Conservation (phyloP, 2,888 invertebrate genomes). For the Brenthis hecate region DNA sequence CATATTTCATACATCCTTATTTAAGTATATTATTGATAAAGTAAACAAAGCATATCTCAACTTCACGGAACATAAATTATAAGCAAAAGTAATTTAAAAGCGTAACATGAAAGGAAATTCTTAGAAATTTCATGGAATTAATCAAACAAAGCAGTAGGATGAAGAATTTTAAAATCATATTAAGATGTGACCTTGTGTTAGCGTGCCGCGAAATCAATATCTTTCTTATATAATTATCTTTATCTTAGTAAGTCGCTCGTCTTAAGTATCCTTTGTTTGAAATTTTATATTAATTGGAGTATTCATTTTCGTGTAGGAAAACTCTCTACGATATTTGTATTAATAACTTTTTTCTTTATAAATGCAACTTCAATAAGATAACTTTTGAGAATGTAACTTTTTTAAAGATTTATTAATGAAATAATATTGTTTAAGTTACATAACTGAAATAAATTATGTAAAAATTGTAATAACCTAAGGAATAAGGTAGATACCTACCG, state of each 20-base stretch:
- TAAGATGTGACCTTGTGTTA: constrained; percentile 51
- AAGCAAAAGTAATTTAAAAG: constrained; percentile 13
- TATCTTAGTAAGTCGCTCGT: constrained; percentile 18
- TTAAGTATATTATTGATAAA: not conserved
- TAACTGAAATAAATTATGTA: not conserved
- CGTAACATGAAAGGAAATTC: not conserved
- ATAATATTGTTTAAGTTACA: not conserved
- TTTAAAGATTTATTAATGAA: not conserved
- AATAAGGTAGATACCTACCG: not conserved
- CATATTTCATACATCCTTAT: too few relatives aligned
- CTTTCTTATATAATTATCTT: constrained; percentile 27
- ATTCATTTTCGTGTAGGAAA: not conserved
- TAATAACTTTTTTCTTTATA: not conserved
- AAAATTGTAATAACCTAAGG: constrained; percentile 11
- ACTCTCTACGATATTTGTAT: not conserved
- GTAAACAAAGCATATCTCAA: not conserved
- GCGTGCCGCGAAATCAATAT: constrained; percentile 46
- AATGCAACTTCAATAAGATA: not conserved
- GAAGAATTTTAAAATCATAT: constrained; percentile 51
- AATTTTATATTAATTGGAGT: constrained; percentile 10
- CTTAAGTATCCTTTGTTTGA: constrained; percentile 9
- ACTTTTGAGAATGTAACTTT: not conserved
- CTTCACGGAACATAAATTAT: not conserved
- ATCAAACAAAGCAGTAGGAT: constrained; percentile 45
- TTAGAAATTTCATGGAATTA: constrained; percentile 35